These are phyloP conservation scores for Omphaloscelis lunosa DNA, from an alignment of 2,888 invertebrate species.

Conservation along the genomic window DNA sequence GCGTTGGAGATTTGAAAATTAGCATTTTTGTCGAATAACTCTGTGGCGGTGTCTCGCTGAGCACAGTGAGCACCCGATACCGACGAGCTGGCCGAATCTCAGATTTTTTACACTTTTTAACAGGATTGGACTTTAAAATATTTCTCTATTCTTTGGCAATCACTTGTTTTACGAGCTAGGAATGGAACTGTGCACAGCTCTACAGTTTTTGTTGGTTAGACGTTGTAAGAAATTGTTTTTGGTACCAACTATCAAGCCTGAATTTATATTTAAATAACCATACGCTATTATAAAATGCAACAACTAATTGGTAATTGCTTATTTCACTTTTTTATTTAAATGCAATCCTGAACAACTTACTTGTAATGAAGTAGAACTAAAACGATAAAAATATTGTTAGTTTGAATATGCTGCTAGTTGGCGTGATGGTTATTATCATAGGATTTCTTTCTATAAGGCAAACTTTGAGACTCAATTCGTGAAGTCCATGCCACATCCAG, in stretches of 20 bases:
- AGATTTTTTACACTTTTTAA: constrained; percentile 82
- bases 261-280: neutral
- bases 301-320: no score
- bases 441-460: neutral
- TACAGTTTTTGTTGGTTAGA: neutral
- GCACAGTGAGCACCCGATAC: constrained; percentile 87
- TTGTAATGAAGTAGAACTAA: neutral
- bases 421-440: neutral
- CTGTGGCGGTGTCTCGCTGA: constrained; percentile 88
- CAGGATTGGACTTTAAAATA: constrained; percentile 86
- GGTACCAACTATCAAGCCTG: no score
- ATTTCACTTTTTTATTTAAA: neutral
- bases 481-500: neutral
- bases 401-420: neutral
- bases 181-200: constrained; percentile 38
- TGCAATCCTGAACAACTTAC: neutral
- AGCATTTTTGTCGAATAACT: constrained; percentile 91
- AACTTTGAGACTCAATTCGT: neutral
- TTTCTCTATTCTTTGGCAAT: constrained; percentile 78
- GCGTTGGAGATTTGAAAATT: constrained; percentile 90
- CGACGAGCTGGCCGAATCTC: constrained; percentile 81
- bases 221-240: neutral
- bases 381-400: neutral
- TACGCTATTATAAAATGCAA: no score
- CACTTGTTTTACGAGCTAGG: constrained; percentile 66